Evolutionary conservation across 2,113 vertebrate genomes (phyloP).

Genomic region (Stigmatopora nigra): DNA sequence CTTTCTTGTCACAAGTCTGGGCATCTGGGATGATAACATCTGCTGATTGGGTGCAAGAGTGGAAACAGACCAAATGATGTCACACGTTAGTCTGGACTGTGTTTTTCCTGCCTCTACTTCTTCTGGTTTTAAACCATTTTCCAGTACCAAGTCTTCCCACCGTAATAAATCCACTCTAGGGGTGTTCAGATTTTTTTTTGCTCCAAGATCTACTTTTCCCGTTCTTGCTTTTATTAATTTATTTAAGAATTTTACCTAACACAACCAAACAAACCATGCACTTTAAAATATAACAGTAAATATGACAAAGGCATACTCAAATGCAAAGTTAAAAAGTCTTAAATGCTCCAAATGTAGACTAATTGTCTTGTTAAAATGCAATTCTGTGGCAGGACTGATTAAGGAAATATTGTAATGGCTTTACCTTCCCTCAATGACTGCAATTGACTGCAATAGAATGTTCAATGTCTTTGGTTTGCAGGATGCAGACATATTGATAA

Average conservation of each 20-base stretch:
- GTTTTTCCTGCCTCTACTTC: constrained; percentile 3
- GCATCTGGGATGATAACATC: constrained; percentile 13
- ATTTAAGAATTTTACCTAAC: neutral
- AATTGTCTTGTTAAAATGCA: neutral
- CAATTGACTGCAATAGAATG: too few species aligned
- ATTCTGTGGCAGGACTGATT: neutral
- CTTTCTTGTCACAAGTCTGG: neutral
- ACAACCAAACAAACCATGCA: neutral
- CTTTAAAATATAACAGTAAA: neutral
- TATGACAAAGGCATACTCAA: neutral
- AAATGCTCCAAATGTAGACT: neutral
- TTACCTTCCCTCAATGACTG: neutral
- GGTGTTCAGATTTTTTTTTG: too few species aligned
- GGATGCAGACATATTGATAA: too few species aligned
- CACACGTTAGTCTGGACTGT: constrained; percentile 1
- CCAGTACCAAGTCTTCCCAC: neutral
- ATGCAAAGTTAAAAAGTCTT: neutral
- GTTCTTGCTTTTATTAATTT: too few species aligned
- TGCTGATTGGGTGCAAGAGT: constrained; percentile 6
- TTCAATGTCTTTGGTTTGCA: too few species aligned
- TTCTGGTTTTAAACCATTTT: neutral
- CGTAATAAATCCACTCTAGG: neutral
- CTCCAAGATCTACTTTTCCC: too few species aligned
- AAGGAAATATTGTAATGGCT: neutral
- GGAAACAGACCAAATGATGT: constrained; percentile 10